These are phyloP conservation scores for Eupithecia abbreviata DNA, from an alignment of 2,888 invertebrate species.

Conservation along the genomic window DNA sequence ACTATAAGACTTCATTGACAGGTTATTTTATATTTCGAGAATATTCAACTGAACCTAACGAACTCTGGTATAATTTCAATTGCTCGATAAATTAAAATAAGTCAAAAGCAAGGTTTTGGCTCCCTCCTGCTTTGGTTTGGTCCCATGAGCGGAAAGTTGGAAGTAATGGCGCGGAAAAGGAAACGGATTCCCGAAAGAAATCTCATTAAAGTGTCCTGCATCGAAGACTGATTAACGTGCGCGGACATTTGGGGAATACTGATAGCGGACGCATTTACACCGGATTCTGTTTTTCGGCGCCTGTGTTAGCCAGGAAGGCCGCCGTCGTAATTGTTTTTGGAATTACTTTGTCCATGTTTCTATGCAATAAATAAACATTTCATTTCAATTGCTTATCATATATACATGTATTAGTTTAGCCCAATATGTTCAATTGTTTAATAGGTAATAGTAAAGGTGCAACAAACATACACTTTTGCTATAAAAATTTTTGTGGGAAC, in stretches of 20 bases:
- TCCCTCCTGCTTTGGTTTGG: no score
- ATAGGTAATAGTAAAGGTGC: no score
- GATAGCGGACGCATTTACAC: constrained; percentile 15
- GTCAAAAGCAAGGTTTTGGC: constrained; percentile 7
- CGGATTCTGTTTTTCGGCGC: constrained; percentile 10
- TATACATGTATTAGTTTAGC: not conserved
- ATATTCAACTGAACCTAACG: not conserved
- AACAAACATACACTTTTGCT: not conserved
- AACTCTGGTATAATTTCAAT: not conserved
- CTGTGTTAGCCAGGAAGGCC: not conserved
- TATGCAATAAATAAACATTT: no score
- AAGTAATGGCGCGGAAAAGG: constrained; percentile 27
- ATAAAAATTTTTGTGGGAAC: not conserved
- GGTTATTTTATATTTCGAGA: no score
- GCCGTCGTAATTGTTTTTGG: not conserved
- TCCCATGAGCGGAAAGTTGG: constrained; percentile 19
- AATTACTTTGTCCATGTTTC: no score
- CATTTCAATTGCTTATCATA: no score
- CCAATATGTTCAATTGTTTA: no score
- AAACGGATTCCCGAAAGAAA: constrained; percentile 66
- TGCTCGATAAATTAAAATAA: constrained; percentile 20
- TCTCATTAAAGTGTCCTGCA: constrained; percentile 74
- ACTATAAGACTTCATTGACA: no score
- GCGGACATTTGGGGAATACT: constrained; percentile 38
- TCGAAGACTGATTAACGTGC: constrained; percentile 67